Evolutionary conservation across 2,113 vertebrate species (phyloP).

Genomic region (Stomatorhinus ivindoensis): DNA sequence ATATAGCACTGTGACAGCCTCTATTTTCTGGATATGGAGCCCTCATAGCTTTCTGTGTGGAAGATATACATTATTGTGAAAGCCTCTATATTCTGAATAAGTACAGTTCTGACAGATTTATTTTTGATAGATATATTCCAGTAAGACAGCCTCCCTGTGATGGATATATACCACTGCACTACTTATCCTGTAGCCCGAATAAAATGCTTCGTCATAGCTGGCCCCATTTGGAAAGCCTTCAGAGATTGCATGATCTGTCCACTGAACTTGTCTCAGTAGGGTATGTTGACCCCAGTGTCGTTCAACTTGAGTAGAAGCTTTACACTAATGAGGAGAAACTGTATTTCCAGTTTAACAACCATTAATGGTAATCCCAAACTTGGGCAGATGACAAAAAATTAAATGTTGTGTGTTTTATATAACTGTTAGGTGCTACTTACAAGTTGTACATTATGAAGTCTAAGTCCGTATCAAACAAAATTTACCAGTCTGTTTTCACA

Average conservation of each 20-base stretch:
- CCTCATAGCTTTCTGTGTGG: neutral
- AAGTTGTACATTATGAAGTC: neutral
- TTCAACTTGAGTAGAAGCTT: neutral
- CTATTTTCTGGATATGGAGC: neutral
- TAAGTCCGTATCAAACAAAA: neutral
- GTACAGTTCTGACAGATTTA: neutral
- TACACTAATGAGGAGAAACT: neutral
- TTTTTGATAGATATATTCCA: neutral
- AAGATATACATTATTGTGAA: neutral
- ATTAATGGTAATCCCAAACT: neutral
- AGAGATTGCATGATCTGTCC: neutral
- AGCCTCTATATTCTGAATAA: neutral
- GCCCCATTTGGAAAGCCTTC: neutral
- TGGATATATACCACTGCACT: neutral
- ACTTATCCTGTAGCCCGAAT: constrained; percentile 16
- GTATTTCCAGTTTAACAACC: neutral
- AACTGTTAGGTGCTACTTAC: neutral
- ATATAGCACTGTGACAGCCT: neutral
- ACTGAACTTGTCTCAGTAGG: neutral
- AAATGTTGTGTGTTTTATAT: neutral
- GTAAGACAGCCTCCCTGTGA: neutral
- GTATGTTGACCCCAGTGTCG: neutral
- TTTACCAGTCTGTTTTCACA: neutral
- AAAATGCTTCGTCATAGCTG: neutral
- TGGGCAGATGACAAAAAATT: neutral